Evolutionary conservation across 2,888 invertebrate species (phyloP).

Genomic region (Dromius quadrimaculatus): DNA sequence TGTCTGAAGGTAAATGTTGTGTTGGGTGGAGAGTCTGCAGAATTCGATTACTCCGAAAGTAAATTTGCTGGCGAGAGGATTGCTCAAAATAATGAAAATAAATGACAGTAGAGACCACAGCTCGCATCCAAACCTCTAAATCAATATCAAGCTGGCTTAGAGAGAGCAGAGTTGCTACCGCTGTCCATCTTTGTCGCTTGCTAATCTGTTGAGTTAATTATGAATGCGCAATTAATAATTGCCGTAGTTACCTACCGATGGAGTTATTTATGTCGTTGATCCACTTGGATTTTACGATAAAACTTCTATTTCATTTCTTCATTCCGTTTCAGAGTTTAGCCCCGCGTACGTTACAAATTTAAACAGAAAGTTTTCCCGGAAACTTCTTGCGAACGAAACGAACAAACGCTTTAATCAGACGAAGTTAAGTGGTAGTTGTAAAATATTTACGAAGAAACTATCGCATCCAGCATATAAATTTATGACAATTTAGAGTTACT

Average conservation of each 20-base stretch:
- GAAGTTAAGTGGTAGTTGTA: conserved; percentile 46
- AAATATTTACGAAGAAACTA: conserved; percentile 50
- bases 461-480: conserved; percentile 44
- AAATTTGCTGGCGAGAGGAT: conserved; percentile 51
- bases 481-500: conserved; percentile 34
- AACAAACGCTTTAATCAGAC: conserved; percentile 48
- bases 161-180: no score
- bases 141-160: conserved; percentile 51
- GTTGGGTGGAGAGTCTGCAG: no score
- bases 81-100: conserved; percentile 52
- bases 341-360: conserved; percentile 41
- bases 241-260: conserved; percentile 56
- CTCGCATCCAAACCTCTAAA: conserved; percentile 46
- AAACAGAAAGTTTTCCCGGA: conserved; percentile 44
- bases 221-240: conserved; percentile 57
- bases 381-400: conserved; percentile 25
- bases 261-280: conserved; percentile 58
- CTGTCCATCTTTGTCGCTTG: conserved; percentile 1
- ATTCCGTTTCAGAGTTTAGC: not conserved
- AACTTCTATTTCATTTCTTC: conserved; percentile 37
- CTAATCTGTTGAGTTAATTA: conserved; percentile 52
- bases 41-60: conserved; percentile 50
- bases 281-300: conserved; percentile 53
- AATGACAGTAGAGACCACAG: conserved; percentile 50
- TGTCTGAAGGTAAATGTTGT: conserved; percentile 17